These are phyloP conservation scores for Anabas testudineus DNA, from an alignment of 2,797 vertebrate species.

Conservation along the genomic window DNA sequence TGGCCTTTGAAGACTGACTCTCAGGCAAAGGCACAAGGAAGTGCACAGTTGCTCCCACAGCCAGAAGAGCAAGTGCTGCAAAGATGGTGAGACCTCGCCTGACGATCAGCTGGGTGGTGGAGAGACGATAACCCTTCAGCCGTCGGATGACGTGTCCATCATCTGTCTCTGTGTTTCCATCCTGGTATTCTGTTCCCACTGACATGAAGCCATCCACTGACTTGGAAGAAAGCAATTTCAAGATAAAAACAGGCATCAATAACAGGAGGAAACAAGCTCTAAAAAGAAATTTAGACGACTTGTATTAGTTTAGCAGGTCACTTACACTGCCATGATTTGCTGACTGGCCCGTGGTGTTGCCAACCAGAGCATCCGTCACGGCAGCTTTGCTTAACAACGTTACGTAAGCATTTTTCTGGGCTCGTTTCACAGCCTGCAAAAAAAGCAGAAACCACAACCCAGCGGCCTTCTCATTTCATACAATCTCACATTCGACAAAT, in stretches of 20 bases:
- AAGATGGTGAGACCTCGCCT: slow-evolving; percentile 76
- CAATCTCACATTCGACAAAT: background rate
- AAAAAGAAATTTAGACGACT: background rate
- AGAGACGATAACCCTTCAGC: slow-evolving; percentile 28
- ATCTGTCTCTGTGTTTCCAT: slow-evolving; percentile 7
- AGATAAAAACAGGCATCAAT: background rate
- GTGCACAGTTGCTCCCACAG: slow-evolving; percentile 79
- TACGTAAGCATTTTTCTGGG: slow-evolving; percentile 50
- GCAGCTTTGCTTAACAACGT: slow-evolving; percentile 19
- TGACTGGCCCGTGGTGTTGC: slow-evolving; percentile 17
- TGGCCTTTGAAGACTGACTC: slow-evolving; percentile 16
- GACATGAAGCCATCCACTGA: slow-evolving; percentile 56
- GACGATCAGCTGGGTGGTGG: slow-evolving; percentile 77
- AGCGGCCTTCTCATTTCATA: background rate
- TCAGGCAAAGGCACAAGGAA: slow-evolving; percentile 77
- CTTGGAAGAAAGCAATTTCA: slow-evolving; percentile 37
- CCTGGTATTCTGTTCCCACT: slow-evolving; percentile 42
- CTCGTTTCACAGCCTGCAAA: slow-evolving; percentile 69
- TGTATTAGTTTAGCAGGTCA: background rate
- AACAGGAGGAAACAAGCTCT: background rate
- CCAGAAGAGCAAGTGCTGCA: slow-evolving; percentile 73
- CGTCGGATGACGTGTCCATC: slow-evolving; percentile 15
- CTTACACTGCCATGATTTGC: slow-evolving; percentile 36
- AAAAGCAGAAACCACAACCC: background rate
- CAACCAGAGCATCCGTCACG: background rate